Conservation (phyloP, 2,888 invertebrate genomes). For the Papilio demoleus region DNA sequence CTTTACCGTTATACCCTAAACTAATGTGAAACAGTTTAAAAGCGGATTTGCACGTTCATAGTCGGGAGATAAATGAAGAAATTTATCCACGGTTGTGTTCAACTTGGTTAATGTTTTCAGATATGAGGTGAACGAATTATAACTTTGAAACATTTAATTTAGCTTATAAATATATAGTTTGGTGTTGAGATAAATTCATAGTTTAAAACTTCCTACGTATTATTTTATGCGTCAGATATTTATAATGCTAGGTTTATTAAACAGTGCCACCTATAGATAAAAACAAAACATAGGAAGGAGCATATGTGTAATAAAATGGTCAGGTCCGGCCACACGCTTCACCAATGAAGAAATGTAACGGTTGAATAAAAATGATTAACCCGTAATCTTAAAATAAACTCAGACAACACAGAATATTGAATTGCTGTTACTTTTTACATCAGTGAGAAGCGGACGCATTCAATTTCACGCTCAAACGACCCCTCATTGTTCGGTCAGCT, state of each 20-base stretch:
- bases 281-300: too few relatives aligned
- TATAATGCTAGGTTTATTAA: too few relatives aligned
- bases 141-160: neutral
- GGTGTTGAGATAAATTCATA: neutral
- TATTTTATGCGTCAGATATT: too few relatives aligned
- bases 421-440: neutral
- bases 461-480: constrained; percentile 31
- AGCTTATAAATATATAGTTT: neutral
- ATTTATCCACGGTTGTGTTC: neutral
- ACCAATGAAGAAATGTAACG: too few relatives aligned
- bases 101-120: constrained; percentile 19
- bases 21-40: constrained; percentile 14
- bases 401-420: constrained; percentile 1
- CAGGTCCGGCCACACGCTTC: too few relatives aligned
- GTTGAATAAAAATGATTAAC: neutral
- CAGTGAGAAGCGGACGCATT: constrained; percentile 4
- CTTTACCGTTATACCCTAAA: neutral
- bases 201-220: neutral
- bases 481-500: constrained; percentile 30
- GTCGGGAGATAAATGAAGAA: constrained; percentile 8
- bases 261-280: too few relatives aligned
- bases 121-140: neutral
- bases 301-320: too few relatives aligned
- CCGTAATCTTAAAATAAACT: neutral
- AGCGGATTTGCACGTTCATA: constrained; percentile 19